Evolutionary conservation across 2,888 invertebrate species (phyloP).

Genomic region (Pantelozetes paolii): DNA sequence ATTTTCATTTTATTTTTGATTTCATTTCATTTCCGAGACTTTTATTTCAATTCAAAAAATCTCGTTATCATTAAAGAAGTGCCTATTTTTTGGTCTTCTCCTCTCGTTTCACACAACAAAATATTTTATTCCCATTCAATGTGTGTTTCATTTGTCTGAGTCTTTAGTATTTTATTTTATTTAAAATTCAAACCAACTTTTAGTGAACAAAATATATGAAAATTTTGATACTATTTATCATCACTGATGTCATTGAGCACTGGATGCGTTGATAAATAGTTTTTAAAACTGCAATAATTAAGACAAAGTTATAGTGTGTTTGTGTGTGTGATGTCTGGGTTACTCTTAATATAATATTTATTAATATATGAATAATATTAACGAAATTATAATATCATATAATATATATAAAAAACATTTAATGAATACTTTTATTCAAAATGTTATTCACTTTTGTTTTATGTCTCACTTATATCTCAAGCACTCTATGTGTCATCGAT

Average conservation of each 20-base stretch:
- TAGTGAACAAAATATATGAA: not conserved
- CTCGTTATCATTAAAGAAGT: conserved; percentile 23
- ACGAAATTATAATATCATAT: not conserved
- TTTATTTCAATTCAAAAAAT: conserved; percentile 7
- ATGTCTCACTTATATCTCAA: not conserved
- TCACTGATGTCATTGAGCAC: not conserved
- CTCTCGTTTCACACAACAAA: not conserved
- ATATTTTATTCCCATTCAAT: not conserved
- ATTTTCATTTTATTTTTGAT: not conserved
- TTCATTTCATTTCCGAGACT: conserved; percentile 2
- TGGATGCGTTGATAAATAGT: not conserved
- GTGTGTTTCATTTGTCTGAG: not conserved
- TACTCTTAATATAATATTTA: not conserved
- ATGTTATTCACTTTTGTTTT: not conserved
- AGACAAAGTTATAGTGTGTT: not conserved
- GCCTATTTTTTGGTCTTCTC: not conserved
- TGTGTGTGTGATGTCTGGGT: not conserved
- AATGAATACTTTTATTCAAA: not conserved
- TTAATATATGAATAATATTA: not conserved
- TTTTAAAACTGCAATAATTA: not conserved
- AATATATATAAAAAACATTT: not conserved
- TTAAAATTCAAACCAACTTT: not conserved
- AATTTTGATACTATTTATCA: not conserved
- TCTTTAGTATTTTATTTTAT: not conserved
- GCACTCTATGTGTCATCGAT: not conserved